These are phyloP conservation scores for Diaperis boleti DNA, from an alignment of 2,888 invertebrate genomes.

Conservation along the genomic window DNA sequence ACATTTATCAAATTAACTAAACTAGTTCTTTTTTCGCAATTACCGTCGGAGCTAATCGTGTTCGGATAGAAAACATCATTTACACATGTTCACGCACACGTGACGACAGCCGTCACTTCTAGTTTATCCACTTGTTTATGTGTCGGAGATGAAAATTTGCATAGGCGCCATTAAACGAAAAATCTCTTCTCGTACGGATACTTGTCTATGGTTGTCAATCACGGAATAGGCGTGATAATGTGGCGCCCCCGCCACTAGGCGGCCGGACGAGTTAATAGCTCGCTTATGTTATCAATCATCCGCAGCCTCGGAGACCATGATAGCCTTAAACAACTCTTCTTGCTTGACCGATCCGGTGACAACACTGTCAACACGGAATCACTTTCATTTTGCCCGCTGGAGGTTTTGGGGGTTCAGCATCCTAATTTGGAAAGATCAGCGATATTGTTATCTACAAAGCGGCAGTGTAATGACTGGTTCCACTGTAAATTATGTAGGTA, in stretches of 20 bases:
- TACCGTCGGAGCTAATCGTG: not conserved
- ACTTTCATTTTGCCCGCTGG: constrained; percentile 9
- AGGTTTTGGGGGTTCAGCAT: not conserved
- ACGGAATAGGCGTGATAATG: constrained; percentile 39
- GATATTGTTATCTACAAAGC: too few relatives aligned
- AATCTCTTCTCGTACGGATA: constrained; percentile 32
- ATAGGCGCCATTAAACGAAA: constrained; percentile 34
- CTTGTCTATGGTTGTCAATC: constrained; percentile 37
- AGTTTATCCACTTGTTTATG: constrained; percentile 22
- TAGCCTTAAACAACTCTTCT: constrained; percentile 34
- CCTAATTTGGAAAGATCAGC: not conserved
- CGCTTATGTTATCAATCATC: constrained; percentile 51
- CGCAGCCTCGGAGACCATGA: constrained; percentile 38
- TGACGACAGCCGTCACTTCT: not conserved
- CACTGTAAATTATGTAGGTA: too few relatives aligned
- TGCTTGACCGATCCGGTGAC: constrained; percentile 32
- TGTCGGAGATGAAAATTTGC: constrained; percentile 30
- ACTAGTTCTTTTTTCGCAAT: too few relatives aligned
- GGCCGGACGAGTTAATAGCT: constrained; percentile 50
- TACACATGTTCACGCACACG: constrained; percentile 7
- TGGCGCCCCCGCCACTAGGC: constrained; percentile 48
- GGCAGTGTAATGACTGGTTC: too few relatives aligned
- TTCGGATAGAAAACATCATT: not conserved
- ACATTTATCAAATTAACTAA: too few relatives aligned
- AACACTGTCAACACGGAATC: constrained; percentile 24